A percentile compares a stretch with the other conserved stretches of the same genome.
Conservation (phyloP, 2,113 vertebrate genomes). For the Sorex araneus region DNA sequence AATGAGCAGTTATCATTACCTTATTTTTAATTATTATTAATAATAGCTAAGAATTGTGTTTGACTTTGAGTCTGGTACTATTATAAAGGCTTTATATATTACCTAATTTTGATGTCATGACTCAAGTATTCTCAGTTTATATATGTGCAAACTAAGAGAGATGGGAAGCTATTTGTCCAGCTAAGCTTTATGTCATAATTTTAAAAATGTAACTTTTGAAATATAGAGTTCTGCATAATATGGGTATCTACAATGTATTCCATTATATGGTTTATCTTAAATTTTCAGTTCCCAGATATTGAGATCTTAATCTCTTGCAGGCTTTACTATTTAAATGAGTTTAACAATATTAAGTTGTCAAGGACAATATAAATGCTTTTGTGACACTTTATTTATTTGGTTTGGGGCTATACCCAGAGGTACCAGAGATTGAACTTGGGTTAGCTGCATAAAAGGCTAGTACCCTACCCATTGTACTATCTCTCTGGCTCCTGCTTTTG, state of each 20-base stretch:
- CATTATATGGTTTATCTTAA: not conserved
- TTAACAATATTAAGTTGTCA: not conserved
- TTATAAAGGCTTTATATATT: not conserved
- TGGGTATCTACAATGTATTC: not conserved
- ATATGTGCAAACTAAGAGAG: not conserved
- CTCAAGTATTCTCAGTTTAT: not conserved
- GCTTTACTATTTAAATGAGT: constrained; percentile 60
- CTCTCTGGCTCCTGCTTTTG: not conserved
- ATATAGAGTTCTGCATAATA: not conserved
- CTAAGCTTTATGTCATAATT: too few relatives aligned
- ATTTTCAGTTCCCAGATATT: not conserved
- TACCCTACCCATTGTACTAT: too few relatives aligned
- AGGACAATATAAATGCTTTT: not conserved
- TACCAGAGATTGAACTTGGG: too few relatives aligned
- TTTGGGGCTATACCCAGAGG: too few relatives aligned
- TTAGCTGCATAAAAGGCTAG: too few relatives aligned
- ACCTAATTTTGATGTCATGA: not conserved
- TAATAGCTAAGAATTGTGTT: not conserved
- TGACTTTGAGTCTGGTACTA: not conserved
- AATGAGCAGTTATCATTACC: not conserved
- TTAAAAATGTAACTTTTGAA: too few relatives aligned
- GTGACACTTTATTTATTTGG: not conserved
- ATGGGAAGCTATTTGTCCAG: not conserved
- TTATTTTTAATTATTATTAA: too few relatives aligned
- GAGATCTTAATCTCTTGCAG: not conserved